phyloP scores from a whole-genome alignment of 2,113 vertebrate species.

The Anhinga rufa region DNA sequence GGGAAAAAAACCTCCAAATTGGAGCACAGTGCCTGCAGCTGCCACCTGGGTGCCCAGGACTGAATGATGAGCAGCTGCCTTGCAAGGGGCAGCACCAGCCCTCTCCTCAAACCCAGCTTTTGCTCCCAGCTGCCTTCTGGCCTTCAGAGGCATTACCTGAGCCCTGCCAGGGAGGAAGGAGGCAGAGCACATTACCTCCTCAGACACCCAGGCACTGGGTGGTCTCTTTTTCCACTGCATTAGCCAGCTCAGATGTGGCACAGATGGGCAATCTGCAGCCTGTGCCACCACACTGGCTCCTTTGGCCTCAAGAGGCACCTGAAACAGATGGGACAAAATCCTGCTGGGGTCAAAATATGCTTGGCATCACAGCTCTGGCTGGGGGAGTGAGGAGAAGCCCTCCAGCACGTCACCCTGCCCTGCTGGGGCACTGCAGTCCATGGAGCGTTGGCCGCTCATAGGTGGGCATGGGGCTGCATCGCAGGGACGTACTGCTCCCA shows the following conservation, averaged over 20 bases:
- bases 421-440: fast-evolving
- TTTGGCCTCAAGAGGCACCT: fast-evolving
- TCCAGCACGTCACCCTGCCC: not conserved
- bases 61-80: not conserved
- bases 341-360: fast-evolving
- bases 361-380: not conserved
- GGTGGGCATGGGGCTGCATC: fast-evolving
- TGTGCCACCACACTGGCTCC: fast-evolving
- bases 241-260: not conserved
- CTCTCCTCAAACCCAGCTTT: not conserved
- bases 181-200: not conserved
- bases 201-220: not conserved
- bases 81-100: not conserved
- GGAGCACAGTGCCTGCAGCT: fast-evolving
- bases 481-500: not conserved
- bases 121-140: not conserved
- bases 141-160: not conserved
- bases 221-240: not conserved
- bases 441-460: fast-evolving
- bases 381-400: not conserved
- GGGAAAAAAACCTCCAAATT: fast-evolving
- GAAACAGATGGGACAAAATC: not conserved
- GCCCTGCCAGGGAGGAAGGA: not conserved
- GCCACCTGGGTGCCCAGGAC: not conserved
- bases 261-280: not conserved